phyloP scores from a whole-genome alignment of 2,113 vertebrate genomes.

The Misgurnus anguillicaudatus region DNA sequence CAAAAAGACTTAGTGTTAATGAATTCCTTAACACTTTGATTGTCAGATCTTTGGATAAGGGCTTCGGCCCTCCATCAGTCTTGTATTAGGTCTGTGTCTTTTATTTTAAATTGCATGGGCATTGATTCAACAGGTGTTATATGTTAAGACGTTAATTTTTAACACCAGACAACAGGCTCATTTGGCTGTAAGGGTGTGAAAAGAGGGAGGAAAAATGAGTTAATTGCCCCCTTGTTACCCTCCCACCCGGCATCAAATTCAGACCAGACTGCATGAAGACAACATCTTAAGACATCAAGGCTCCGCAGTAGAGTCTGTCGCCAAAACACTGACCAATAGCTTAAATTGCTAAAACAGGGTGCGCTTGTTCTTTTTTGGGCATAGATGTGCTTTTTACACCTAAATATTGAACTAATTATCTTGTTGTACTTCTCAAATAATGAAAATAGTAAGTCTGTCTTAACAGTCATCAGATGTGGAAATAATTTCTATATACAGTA shows the following conservation, averaged over 20 bases:
- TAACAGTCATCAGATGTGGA: no score
- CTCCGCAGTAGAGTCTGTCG: neutral
- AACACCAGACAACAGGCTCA: slow-evolving; percentile 47
- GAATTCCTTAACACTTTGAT: slow-evolving; percentile 48
- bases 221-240: slow-evolving; percentile 43
- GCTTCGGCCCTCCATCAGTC: slow-evolving; percentile 40
- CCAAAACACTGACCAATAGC: slow-evolving; percentile 10
- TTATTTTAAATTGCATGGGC: slow-evolving; percentile 45
- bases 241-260: slow-evolving; percentile 47
- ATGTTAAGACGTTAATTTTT: slow-evolving; percentile 53
- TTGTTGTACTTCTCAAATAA: neutral
- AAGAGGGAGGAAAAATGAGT: slow-evolving; percentile 46
- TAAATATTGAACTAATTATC: neutral
- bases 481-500: no score
- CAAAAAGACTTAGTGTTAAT: slow-evolving; percentile 40
- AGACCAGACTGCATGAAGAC: slow-evolving; percentile 53
- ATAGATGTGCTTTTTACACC: neutral
- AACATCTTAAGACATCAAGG: slow-evolving; percentile 35
- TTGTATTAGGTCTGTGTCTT: slow-evolving; percentile 37
- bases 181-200: slow-evolving; percentile 53
- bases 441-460: neutral
- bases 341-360: slow-evolving; percentile 15
- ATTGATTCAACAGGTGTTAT: slow-evolving; percentile 54
- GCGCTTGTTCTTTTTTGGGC: neutral
- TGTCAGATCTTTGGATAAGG: slow-evolving; percentile 43